Base-by-base conservation (phyloP, 2,888 invertebrate genomes). In the Callinectes sapidus region DNA sequence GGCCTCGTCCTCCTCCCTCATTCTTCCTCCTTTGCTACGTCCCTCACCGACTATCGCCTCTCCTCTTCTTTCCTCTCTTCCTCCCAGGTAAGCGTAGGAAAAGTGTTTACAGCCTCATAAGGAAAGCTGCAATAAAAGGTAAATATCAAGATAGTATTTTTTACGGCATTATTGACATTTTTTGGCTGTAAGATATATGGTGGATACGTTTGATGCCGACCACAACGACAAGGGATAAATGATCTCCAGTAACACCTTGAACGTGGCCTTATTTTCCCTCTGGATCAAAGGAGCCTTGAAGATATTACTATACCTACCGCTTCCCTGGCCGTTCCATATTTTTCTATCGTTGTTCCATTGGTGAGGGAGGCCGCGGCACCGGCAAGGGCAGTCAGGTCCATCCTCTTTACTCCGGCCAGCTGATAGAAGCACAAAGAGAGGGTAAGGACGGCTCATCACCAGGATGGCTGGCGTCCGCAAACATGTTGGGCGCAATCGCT, bases 381-480 rank as follows among this genome's bases (percentile, higher is more conserved):
- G 81, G 81, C 35, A 32, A 81, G 81, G 71, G 89, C n/a, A 71
- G 89, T 77, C 89, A 77, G 89, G 77, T 71, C 77, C 48, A 89
- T 89, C 89, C 89, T 89, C 89, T 89, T 89, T 89, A 89, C 89
- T 71, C 42, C 42, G 35, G 42, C 42, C 35, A 89, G 71, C 77
- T 71, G 89, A 89, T 89, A 71, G 54, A 89, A 42, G 89, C 77
- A 89, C 42, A 89, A 89, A 89, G 89, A 89, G 71, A 89, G 66
- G 39, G 42, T 89, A 39, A 89, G 77, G n/a, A 77, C 77, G 89
- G 71, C n/a, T 71, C 77, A 89, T 89, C 71, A 89, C 89, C 28
- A 16, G 32, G 81, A 81, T 81, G n/a, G 89, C 39, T 48, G 16
- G 88, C 55, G 88, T 71, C 71, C 77, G 42, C 66, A 89, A 42